These are phyloP conservation scores for Brachypodius melanocephalos DNA, from an alignment of 2,113 vertebrate genomes.

Conservation along the genomic window DNA sequence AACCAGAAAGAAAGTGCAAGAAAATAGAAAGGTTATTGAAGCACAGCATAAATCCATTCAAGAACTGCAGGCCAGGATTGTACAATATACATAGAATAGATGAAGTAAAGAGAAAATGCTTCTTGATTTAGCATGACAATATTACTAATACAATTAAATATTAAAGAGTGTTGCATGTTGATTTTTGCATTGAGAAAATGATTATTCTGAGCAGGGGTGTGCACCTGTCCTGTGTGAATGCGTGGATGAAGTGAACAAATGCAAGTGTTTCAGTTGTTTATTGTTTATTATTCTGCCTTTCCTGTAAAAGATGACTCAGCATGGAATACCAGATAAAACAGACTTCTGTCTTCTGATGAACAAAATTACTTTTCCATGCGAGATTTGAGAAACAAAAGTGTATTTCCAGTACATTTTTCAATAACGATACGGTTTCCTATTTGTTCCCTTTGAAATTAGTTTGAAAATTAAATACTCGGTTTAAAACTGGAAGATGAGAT, in stretches of 20 bases:
- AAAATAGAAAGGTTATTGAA: constrained; percentile 86
- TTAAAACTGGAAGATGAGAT: constrained; percentile 88
- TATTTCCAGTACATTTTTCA: not conserved
- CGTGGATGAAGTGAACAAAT: not conserved
- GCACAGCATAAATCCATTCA: constrained; percentile 88
- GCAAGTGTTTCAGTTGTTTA: not conserved
- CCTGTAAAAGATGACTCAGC: not conserved
- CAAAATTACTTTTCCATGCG: not conserved
- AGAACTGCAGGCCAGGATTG: constrained; percentile 83
- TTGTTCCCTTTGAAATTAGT: constrained; percentile 70
- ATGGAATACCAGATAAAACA: not conserved
- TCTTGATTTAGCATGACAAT: not conserved
- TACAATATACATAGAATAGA: not conserved
- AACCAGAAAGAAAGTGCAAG: constrained; percentile 80
- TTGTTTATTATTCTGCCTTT: not conserved
- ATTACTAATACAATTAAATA: not conserved
- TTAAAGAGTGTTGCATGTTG: not conserved
- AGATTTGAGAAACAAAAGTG: not conserved
- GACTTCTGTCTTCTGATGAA: not conserved
- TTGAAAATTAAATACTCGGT: constrained; percentile 89
- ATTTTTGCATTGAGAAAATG: not conserved
- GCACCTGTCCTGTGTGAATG: not conserved
- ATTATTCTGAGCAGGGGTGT: not conserved
- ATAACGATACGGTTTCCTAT: constrained; percentile 12
- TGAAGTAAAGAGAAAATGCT: not conserved